Conservation (phyloP, 1,140 invertebrate genomes). For the Hyposmocoma kahamanoa region DNA sequence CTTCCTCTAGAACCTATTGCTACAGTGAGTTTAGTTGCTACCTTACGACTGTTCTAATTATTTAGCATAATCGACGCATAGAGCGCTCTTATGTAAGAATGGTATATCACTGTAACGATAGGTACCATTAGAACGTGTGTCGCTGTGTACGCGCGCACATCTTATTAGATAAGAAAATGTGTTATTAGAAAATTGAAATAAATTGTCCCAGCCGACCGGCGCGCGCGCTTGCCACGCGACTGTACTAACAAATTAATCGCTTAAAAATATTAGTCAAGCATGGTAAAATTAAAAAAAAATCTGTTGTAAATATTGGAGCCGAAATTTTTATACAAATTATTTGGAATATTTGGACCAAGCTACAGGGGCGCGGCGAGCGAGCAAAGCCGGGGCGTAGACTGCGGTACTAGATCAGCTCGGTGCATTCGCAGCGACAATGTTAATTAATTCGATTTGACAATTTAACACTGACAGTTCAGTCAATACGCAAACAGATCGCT, state of each 20-base stretch:
- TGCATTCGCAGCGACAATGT: not conserved
- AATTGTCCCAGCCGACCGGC: conserved; percentile 28
- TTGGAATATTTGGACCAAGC: conserved; percentile 58
- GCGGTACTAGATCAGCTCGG: conserved; percentile 7
- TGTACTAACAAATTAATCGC: conserved; percentile 38
- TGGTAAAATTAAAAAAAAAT: conserved; percentile 62
- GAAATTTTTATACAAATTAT: conserved; percentile 70
- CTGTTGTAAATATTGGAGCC: conserved; percentile 67
- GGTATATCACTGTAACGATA: conserved; percentile 59
- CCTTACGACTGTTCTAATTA: conserved; percentile 39
- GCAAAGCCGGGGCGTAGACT: conserved; percentile 15
- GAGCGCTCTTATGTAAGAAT: conserved; percentile 23
- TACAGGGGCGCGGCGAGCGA: conserved; percentile 30
- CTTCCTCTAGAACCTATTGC: conserved; percentile 64
- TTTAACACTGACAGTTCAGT: too few relatives aligned
- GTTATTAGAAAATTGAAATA: conserved; percentile 62
- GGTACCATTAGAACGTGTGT: conserved; percentile 40
- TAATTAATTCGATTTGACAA: too few relatives aligned
- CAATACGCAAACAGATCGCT: too few relatives aligned
- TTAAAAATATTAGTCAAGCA: conserved; percentile 60
- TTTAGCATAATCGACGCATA: conserved; percentile 23
- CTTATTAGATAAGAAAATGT: conserved; percentile 61
- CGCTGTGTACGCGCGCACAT: conserved; percentile 52
- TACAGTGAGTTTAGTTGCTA: conserved; percentile 62
- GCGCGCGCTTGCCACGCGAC: conserved; percentile 18